Base-by-base conservation (phyloP, 2,113 vertebrate genomes). In the Agapornis roseicollis region DNA sequence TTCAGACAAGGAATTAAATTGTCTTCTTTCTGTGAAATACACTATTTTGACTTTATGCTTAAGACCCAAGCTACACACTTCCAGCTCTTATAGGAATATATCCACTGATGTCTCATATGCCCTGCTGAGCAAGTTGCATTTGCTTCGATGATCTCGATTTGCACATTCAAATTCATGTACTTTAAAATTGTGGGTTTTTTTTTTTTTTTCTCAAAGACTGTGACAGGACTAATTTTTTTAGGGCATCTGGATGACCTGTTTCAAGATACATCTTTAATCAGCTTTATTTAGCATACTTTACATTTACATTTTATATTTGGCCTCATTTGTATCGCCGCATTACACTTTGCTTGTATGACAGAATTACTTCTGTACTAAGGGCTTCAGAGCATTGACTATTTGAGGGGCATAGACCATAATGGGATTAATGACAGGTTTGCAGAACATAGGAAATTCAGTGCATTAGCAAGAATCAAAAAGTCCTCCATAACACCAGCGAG, bases 11-110 rank as follows among this genome's bases (percentile, higher is more conserved):
- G 7, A 95, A 78, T 77, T 11, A 53, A 77, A 58, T 82, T 37
- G 27, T 37, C 12, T 46, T 81, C 25, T 72, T 10, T 60, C 25
- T 78, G 15, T 46, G 49, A 78, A 41, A 47, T 15, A 35, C 11
- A 53, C 13, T 41, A 13, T 55, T 73, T 93, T 74, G 13, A 47
- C 73, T 63, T 74, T 23, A 71, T 53, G 20, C 39, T 84, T 56
- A 65, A 92, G 17, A 73, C 6, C 2, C 0, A 0, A 61, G 9
- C 27, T 65, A 17, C 33, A 73, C 8, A 17, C 4, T 78, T 87
- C 31, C 35, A 63, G 35, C 12, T 79, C 12, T 20, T 72, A 6
- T n/a, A 53, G 6, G 27, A 74, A 64, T 60, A 55, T 35, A 78
- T 20, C 2, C 46, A 58, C 27, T 70, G 24, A 20, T 20, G 37